Evolutionary conservation across 2,888 invertebrate species (phyloP).

Genomic region (Aleiodes testaceus): DNA sequence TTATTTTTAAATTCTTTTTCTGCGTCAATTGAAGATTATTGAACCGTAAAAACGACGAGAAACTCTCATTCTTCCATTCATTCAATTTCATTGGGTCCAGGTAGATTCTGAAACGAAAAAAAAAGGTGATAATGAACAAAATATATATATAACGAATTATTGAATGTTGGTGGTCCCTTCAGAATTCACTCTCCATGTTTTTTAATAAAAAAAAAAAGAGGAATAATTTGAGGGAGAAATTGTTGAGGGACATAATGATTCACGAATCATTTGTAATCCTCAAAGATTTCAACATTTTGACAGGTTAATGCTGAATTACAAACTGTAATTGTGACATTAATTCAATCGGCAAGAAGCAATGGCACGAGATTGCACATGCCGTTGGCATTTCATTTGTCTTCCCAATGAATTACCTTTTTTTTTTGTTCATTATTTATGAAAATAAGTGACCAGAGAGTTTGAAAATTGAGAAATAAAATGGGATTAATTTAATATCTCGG

Average conservation of each 20-base stretch:
- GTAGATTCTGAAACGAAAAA: not conserved
- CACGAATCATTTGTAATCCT: conserved; percentile 41
- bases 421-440: conserved; percentile 7
- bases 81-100: conserved; percentile 10
- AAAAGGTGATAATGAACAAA: not conserved
- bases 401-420: not conserved
- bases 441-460: not conserved
- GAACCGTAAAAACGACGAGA: conserved; percentile 38
- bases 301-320: conserved; percentile 41
- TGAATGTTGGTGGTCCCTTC: not conserved
- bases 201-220: too few relatives aligned
- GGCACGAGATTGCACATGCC: conserved; percentile 37
- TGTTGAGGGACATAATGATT: not conserved
- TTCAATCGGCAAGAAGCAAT: conserved; percentile 41
- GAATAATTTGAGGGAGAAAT: too few relatives aligned
- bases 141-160: not conserved
- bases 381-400: conserved; percentile 40
- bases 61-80: conserved; percentile 40
- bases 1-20: too few relatives aligned
- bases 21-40: conserved; percentile 6
- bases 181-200: too few relatives aligned
- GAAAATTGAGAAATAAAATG: too few relatives aligned
- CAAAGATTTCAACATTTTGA: conserved; percentile 40
- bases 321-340: conserved; percentile 45
- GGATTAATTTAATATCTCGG: too few relatives aligned